phyloP scores from a whole-genome alignment of 2,888 invertebrate species.

The Campopleginae sp. region DNA sequence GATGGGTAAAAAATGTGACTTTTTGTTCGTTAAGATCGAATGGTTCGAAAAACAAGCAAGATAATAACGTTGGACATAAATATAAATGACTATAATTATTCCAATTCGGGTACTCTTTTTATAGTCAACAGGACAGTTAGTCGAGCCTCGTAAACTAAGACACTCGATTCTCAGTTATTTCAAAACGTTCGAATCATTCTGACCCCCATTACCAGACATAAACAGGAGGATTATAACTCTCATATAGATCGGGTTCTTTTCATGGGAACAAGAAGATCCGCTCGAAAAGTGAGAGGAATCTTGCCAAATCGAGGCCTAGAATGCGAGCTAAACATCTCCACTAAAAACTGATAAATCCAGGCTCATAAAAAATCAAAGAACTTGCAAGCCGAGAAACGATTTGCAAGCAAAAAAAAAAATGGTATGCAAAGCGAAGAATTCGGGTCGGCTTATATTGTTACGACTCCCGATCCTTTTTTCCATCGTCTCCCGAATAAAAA shows the following conservation, averaged over 20 bases:
- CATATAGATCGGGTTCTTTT: constrained; percentile 22
- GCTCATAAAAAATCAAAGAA: background rate
- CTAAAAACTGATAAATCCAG: background rate
- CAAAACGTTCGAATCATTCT: constrained; percentile 5
- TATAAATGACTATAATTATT: background rate
- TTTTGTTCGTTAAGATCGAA: background rate
- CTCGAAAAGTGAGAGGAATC: constrained; percentile 61
- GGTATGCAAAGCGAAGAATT: background rate
- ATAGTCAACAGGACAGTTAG: background rate
- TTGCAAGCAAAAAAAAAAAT: constrained; percentile 5
- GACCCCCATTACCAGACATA: constrained; percentile 15
- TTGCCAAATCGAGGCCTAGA: constrained; percentile 27
- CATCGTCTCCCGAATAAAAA: background rate
- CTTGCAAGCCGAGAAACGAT: background rate
- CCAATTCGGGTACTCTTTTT: background rate
- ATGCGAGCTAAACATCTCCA: background rate
- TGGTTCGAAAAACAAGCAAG: background rate
- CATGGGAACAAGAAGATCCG: constrained; percentile 46
- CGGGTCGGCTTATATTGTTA: background rate
- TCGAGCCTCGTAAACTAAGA: constrained; percentile 6
- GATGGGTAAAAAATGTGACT: background rate
- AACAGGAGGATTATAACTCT: background rate
- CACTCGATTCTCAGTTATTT: constrained; percentile 6
- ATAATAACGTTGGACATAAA: constrained; percentile 12
- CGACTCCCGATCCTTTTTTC: background rate